Evolutionary conservation across 2,113 vertebrate genomes (phyloP).

Genomic region (Nesogale talazaci): DNA sequence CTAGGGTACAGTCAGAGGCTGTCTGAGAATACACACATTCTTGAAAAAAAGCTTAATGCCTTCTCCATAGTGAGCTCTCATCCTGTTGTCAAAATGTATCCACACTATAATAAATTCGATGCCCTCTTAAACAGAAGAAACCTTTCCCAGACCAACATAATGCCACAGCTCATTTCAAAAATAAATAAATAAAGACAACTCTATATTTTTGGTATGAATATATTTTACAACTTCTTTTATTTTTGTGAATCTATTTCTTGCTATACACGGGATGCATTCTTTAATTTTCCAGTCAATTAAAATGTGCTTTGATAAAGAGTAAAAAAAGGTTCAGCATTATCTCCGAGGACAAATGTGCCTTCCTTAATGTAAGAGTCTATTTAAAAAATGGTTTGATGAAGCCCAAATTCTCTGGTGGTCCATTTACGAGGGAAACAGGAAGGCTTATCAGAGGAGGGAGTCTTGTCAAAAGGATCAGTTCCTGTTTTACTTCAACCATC

Average conservation of each 20-base stretch:
- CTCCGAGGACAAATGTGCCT: constrained; percentile 66
- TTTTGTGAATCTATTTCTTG: constrained; percentile 48
- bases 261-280: constrained; percentile 59
- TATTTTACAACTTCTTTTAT: constrained; percentile 40
- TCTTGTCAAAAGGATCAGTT: constrained; percentile 71
- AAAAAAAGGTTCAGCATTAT: constrained; percentile 62
- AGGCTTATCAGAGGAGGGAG: constrained; percentile 71
- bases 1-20: too few relatives aligned
- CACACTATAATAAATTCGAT: background rate
- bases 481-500: constrained; percentile 66
- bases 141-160: background rate
- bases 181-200: background rate
- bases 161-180: background rate
- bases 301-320: constrained; percentile 70
- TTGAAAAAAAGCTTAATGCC: background rate
- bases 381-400: constrained; percentile 75
- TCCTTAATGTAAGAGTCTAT: constrained; percentile 56
- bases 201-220: constrained; percentile 33
- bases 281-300: constrained; percentile 77
- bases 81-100: background rate
- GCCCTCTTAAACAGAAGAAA: background rate
- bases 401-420: constrained; percentile 57
- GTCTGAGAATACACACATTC: background rate
- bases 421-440: constrained; percentile 53
- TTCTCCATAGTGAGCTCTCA: background rate